Percentiles rank a stretch among this genome's conserved stretches.
These are phyloP conservation scores for Ctenosaura bakeri DNA, from an alignment of 2,797 vertebrate species.

Conservation along the genomic window DNA sequence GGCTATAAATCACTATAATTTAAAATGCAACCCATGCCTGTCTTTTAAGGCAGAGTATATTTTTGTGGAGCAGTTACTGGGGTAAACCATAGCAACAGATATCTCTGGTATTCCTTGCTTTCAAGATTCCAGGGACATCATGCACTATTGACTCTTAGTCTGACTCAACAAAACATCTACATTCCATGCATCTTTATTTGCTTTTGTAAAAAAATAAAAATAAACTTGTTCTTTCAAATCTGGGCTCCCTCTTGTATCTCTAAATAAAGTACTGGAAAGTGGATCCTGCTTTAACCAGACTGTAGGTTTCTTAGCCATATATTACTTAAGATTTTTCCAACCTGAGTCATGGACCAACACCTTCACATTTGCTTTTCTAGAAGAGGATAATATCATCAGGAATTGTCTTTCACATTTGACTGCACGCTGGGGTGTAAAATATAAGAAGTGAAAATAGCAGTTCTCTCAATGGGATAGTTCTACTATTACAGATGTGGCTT, in stretches of 20 bases:
- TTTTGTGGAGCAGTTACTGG: background rate
- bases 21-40: background rate
- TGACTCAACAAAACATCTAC: background rate
- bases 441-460: background rate
- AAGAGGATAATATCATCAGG: slow-evolving; percentile 11
- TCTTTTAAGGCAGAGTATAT: background rate
- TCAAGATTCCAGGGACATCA: background rate
- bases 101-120: background rate
- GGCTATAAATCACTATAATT: background rate
- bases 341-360: slow-evolving; percentile 1
- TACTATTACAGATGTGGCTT: background rate
- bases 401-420: slow-evolving; percentile 15
- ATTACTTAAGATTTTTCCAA: background rate
- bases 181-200: background rate
- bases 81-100: too few species aligned
- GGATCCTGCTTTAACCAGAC: background rate
- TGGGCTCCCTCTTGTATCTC: background rate
- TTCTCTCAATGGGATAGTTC: background rate
- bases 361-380: slow-evolving; percentile 19
- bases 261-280: background rate
- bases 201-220: slow-evolving; percentile 4
- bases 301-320: background rate
- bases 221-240: background rate
- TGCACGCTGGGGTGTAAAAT: slow-evolving; percentile 9
- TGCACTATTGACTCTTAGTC: background rate